Evolutionary conservation across 1,140 invertebrate genomes (phyloP).

Genomic region (Drosophila ananassae): DNA sequence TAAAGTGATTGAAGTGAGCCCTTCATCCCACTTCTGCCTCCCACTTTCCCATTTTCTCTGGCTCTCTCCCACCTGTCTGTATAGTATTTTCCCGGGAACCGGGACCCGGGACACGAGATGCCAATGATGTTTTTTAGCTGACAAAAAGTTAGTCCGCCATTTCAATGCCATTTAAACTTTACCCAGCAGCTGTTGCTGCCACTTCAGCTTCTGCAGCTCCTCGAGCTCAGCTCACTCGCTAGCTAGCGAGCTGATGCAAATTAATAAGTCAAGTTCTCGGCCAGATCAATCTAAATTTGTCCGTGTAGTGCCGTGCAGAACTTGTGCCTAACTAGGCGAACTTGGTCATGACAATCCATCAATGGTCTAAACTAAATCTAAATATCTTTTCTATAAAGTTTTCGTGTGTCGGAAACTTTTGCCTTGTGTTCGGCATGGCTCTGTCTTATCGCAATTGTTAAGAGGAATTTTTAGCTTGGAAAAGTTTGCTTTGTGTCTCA

Average conservation of each 20-base stretch:
- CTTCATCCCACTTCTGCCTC: not conserved
- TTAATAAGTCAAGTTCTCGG: slow-evolving; percentile 72
- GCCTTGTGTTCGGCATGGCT: slow-evolving; percentile 6
- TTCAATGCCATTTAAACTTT: slow-evolving; percentile 67
- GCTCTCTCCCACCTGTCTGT: not conserved
- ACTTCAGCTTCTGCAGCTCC: not conserved
- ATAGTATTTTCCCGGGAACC: slow-evolving; percentile 5
- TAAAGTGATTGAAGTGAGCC: slow-evolving; percentile 77
- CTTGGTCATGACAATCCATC: slow-evolving; percentile 56
- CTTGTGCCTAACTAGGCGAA: slow-evolving; percentile 48
- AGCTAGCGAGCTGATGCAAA: slow-evolving; percentile 50
- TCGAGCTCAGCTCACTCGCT: slow-evolving; percentile 6
- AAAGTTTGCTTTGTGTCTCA: slow-evolving; percentile 42
- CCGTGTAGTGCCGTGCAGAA: slow-evolving; percentile 39
- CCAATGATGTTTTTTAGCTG: slow-evolving; percentile 75
- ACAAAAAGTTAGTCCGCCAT: slow-evolving; percentile 55
- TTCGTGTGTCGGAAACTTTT: slow-evolving; percentile 22
- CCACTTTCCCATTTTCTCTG: too few species aligned
- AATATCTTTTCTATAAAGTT: slow-evolving; percentile 44
- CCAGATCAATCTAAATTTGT: slow-evolving; percentile 78
- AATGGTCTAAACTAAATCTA: slow-evolving; percentile 41
- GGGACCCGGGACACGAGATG: not conserved
- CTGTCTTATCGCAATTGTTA: slow-evolving; percentile 36
- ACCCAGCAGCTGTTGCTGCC: slow-evolving; percentile 34
- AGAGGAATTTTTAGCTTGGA: slow-evolving; percentile 16